Base-by-base conservation (phyloP, 1,140 invertebrate genomes). In the Holotrichia oblita region DNA sequence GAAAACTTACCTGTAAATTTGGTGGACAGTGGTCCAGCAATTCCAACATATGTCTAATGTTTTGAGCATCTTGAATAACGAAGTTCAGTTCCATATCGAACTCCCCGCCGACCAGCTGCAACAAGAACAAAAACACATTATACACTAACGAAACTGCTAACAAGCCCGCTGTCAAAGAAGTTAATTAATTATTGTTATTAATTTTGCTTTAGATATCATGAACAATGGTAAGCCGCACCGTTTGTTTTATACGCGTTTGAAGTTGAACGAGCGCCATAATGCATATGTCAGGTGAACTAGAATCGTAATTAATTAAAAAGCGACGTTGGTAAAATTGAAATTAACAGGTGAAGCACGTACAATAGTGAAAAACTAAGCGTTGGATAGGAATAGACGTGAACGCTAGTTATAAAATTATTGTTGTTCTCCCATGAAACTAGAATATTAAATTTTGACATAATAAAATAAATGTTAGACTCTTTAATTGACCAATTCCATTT, bases 61-160 rank as follows among this genome's bases (percentile, higher is more conserved):
- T 99, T 88, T 97, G 95, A 78, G 96, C 93, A 89, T 99, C 97
- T 88, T 99, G 96, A 85, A 99, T 99, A 81, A 99, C 96, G 89
- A 99, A 99, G 90, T 99, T 99, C 85, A 98, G 91, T 90, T 99
- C 98, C 95, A 99, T 98, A 90, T 99, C 98, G 90, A 99, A 99
- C 89, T 99, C 97, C 80, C 97, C 98, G 77, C 97, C 98, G 82
- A 99, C 98, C 85, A 99, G 90, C 98, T 99, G 92, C 83, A 93
- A 89, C 87, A 90, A 88, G 85, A 88, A 69, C 7, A 69, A 22
- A 69, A 10, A n/a, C 59, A 20, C 7, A 34, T 69, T 27, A 34
- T 34, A 34, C 4, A 69, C 2, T 27, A 55, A 55, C 48, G 27
- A 55, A 55, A 3, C 61, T 10, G 22, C 4, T 69, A 69, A 12